Evolutionary conservation across 1,140 invertebrate genomes (phyloP).

Genomic region (Agrilus planipennis): DNA sequence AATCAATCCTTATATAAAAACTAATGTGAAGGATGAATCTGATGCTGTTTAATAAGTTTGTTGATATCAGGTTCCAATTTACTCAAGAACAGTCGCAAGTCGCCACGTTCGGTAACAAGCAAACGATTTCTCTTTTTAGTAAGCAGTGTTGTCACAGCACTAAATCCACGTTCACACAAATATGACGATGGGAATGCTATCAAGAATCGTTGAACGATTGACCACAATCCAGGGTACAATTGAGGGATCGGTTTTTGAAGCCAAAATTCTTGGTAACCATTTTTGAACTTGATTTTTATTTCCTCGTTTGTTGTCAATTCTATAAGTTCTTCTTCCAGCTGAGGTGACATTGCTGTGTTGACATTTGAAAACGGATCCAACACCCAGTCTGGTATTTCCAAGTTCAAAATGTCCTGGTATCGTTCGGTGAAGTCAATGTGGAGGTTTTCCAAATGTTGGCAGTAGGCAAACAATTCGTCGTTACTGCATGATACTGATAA

Average conservation of each 20-base stretch:
- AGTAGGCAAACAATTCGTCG: constrained; percentile 1
- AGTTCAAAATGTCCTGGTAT: constrained; percentile 15
- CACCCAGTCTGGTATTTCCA: constrained; percentile 12
- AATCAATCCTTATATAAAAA: too few species aligned
- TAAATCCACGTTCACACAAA: constrained; percentile 8
- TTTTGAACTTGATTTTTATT: too few species aligned
- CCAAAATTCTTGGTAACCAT: too few species aligned
- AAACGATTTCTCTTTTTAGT: constrained; percentile 7
- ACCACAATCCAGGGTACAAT: too few species aligned
- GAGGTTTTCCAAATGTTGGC: constrained; percentile 6
- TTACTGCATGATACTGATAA: too few species aligned
- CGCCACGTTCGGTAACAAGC: background rate
- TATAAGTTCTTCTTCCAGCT: too few species aligned
- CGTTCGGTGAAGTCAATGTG: constrained; percentile 12
- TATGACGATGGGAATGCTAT: constrained; percentile 5
- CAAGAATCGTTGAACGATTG: constrained; percentile 4
- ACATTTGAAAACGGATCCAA: constrained; percentile 11
- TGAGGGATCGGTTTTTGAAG: too few species aligned
- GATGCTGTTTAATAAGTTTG: constrained; percentile 2
- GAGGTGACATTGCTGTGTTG: too few species aligned
- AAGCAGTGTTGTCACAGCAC: constrained; percentile 1
- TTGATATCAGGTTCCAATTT: constrained; percentile 5
- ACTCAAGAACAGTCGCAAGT: constrained; percentile 3
- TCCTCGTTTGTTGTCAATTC: too few species aligned
- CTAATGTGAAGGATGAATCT: constrained; percentile 5